phyloP scores from a whole-genome alignment of 2,113 vertebrate genomes.

The Chaenogobius annularis region DNA sequence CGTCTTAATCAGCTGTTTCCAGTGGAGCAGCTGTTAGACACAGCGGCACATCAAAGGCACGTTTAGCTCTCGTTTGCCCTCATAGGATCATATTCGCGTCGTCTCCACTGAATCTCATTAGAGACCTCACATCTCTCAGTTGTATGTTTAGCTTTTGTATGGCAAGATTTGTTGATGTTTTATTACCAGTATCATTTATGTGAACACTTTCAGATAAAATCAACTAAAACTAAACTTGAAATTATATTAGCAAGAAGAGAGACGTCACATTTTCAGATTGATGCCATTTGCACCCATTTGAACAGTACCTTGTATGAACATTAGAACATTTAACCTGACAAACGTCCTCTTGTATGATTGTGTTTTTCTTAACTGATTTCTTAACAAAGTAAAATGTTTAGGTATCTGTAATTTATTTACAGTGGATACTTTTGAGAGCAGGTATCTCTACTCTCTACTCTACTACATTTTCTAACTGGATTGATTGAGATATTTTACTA shows the following conservation, averaged over 20 bases:
- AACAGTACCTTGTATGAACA: neutral
- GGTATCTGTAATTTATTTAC: too few species aligned
- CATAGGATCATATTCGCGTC: too few species aligned
- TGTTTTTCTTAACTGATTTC: neutral
- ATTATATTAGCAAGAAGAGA: neutral
- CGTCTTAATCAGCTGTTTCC: constrained; percentile 42
- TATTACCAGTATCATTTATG: neutral
- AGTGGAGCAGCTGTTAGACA: constrained; percentile 22
- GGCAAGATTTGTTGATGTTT: neutral
- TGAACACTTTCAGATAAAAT: neutral
- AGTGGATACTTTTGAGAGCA: too few species aligned
- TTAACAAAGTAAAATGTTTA: too few species aligned
- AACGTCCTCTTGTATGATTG: too few species aligned
- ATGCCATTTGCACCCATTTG: neutral
- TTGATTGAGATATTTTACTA: too few species aligned
- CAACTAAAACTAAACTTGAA: neutral
- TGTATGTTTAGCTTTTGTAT: neutral
- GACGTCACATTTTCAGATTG: neutral
- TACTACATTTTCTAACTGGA: too few species aligned
- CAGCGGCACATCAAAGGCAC: constrained; percentile 32
- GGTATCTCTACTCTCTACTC: too few species aligned
- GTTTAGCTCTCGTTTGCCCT: neutral
- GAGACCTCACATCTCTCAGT: neutral
- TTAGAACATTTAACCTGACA: neutral
- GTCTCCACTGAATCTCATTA: neutral